Base-by-base conservation (phyloP, 2,888 invertebrate genomes). In the Standfussiana lucernea region DNA sequence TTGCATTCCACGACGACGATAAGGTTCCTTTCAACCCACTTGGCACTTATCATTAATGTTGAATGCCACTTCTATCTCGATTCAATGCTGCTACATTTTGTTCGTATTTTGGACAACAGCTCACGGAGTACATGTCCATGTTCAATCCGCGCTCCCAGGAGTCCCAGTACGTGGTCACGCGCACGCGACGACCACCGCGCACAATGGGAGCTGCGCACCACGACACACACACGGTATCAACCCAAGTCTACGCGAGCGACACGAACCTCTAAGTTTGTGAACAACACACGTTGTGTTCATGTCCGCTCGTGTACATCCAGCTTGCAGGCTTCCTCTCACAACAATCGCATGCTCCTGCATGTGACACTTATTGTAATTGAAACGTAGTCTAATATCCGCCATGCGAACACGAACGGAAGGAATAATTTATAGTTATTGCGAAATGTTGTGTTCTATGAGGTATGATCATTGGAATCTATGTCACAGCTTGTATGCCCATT, bases 391-490 rank as follows among this genome's bases (percentile, higher is more conserved):
- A 69, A 65, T 71, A 71, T 72, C 69, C 50, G 65, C 65, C 59
- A 40, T 37, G 68, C 24, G 65, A 69, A 65, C 64, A 65, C 21
- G 13, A 74, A 69, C 74, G 70, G 72, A 83, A 82, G 61, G 59
- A 37, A 72, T 84, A 28, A 72, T 64, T 67, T 78, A 70, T 67
- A 69, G 66, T 59, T 59, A 64, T 79, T 79, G 73, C 68, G 73
- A 74, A 79, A 84, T 74, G 42, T 73, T 62, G 78, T 70, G 78
- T 85, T 56, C 47, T 65, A 62, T 82, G 76, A 81, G 62, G 71
- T 69, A 77, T 81, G 79, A 75, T 77, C 67, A 62, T 76, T 80
- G 87, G 83, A 78, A 88, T 88, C 69, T 87, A 82, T 85, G 88
- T 85, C 87, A 79, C 59, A 59, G 75, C 61, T 67, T 62, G 68